Base-by-base conservation (phyloP, 2,888 invertebrate species). In the Drosophila gaucha region DNA sequence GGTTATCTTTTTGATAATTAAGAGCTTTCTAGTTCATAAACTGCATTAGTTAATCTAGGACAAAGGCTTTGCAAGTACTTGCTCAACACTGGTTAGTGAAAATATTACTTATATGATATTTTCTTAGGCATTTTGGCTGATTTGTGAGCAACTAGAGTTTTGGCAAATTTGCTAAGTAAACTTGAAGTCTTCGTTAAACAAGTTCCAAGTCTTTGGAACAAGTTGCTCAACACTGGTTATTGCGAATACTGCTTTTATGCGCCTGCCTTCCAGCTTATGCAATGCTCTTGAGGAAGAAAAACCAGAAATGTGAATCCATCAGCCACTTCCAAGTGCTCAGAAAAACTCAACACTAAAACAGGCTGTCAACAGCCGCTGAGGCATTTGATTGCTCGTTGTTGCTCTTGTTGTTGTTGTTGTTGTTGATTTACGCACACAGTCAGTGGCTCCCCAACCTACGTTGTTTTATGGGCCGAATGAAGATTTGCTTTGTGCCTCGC, bases 341-440 rank as follows among this genome's bases (percentile, higher is more conserved):
- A 59, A 65, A 64, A 56, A 60, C 50, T 59, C 50, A 57, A 57
- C 66, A 56, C 52, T 66, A 28, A 56, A 74, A 69, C 72, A 60
- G 54, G 47, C 63, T 76, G 74, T 62, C 59, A 68, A 72, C 76
- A 76, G 65, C 31, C 54, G 49, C 9, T 57, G 18, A 44, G 73
- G 68, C 72, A 73, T 68, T 74, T 68, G 18, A 20, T 33, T 49
- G 30, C 28, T 55, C 49, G 36, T 18, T 39, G 38, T 14, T 60
- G 47, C 43, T 54, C 20, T 35, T 54, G 30, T 28, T 55, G 39
- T 31, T 31, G n/a, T 51, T 72, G 46, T 50, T 67, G 36, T 55
- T 70, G 60, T 39, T 36, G 49, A 56, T 60, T 65, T 68, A 74
- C 74, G 74, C 74, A 74, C 74, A 74, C 56, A 59, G 51, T 26